Base-by-base conservation (phyloP, 2,888 invertebrate genomes). In the Bombylius major region DNA sequence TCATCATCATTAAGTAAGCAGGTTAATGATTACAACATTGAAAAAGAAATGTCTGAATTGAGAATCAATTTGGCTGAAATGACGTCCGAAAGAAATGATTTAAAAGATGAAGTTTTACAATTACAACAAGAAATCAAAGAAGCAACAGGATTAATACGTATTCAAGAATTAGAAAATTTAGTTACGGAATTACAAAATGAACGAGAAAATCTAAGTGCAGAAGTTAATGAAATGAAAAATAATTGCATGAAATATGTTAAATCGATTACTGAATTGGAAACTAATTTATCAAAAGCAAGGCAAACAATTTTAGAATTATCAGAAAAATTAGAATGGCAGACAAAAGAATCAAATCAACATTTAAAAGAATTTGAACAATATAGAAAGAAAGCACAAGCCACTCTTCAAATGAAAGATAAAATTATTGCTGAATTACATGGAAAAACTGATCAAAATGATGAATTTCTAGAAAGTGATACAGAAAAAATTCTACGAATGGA, bases 381-480 rank as follows among this genome's bases (percentile, higher is more conserved):
- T 70, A 83, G 86, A 63, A 80, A 82, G n/a, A 84, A 89, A 65
- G 89, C 89, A 1, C 81, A 87, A 64, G 79, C 82, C 61, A 87
- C 88, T 58, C 71, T 90, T 9, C 84, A 83, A 69, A 83, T 84
- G 59, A 89, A 89, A 66, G 89, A 90, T 65, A 80, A 82, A 62
- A 71, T 89, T 34, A 86, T 88, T 56, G 73, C 78, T 8, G 80
- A 82, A 63, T 61, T n/a, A 32, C 34, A 51, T 51, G 58, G 33
- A 53, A 61, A 33, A 56, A 47, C 5, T 42, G 60, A 62, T 23
- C 23, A 23, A 23, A 23, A 23, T 23, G 69, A 70, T 11, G 12
- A 7, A 11, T 11, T 11, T 5, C 5, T 11, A 11, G 39, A 42
- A 42, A 42, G 11, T 42, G 39, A 42, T 58, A 65, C 70, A 60